Evolutionary conservation across 2,888 invertebrate genomes (phyloP), one percentile per base, ranked within the genome.

Genomic region (Zeuzera pyrina): DNA sequence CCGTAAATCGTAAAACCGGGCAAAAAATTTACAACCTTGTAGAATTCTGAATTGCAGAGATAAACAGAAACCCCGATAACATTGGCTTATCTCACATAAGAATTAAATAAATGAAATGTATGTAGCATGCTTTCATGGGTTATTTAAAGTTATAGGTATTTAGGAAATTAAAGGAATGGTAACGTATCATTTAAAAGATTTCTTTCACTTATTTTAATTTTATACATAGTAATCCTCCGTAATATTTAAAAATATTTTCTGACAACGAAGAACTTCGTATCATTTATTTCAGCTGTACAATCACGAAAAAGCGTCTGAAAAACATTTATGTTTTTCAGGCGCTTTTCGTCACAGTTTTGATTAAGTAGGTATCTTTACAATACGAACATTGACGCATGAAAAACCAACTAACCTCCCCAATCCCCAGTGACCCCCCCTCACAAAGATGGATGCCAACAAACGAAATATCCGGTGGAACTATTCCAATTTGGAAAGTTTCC

Each of bases 401-500:
- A 76, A 67, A 41, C 38, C 52, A 52, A 57, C 53, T 52, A 47
- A 46, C 49, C 46, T 47, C 43, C 39, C 44, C 39, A 42, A 45
- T 54, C 49, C 45, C 37, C 45, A 7, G 11, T 36, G 38, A 10
- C 60, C 38, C 63, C 56, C 53, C 64, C 61, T 58, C 71, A 66
- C 66, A 73, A 69, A 74, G 66, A 70, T 67, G 72, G 64, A 66
- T 70, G 64, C 55, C 58, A 56, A 58, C 58, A 60, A 53, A 58
- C 69, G 72, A 76, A 70, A 73, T 28, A 19, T 19, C 64, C 64
- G 64, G 50, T 47, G 43, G 54, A 81, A 81, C 79, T 79, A 79
- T 81, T 78, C 70, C 77, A 76, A 78, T 78, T 77, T 73, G 49
- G 59, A 66, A 78, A 78, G 68, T 78, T 78, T 67, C 66, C 63